Percentiles rank a stretch among this genome's conserved stretches.
Evolutionary conservation across 2,113 vertebrate species (phyloP).

Genomic region (Zeus faber): DNA sequence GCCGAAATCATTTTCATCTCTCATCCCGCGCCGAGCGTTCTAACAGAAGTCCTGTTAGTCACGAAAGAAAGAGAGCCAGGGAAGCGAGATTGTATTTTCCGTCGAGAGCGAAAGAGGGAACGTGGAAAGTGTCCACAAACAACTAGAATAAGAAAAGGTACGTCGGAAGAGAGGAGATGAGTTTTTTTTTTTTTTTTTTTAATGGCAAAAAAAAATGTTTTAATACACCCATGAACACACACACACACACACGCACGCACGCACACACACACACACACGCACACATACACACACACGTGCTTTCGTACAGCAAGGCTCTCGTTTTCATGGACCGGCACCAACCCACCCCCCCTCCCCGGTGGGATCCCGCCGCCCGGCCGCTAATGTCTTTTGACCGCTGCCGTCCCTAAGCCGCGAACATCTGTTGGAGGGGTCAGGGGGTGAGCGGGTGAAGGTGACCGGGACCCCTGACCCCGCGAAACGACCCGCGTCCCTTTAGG

Average conservation of each 20-base stretch:
- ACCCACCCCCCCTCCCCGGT: too few relatives aligned
- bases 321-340: too few relatives aligned
- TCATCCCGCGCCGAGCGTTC: slow-evolving; percentile 66
- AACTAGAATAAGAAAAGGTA: slow-evolving; percentile 59
- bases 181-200: too few relatives aligned
- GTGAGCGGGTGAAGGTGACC: too few relatives aligned
- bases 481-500: too few relatives aligned
- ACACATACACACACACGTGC: background rate
- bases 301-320: too few relatives aligned
- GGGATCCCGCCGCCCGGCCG: too few relatives aligned
- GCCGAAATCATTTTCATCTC: slow-evolving; percentile 71
- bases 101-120: slow-evolving; percentile 58
- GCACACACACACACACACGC: slow-evolving; percentile 3
- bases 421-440: too few relatives aligned
- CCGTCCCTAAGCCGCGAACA: too few relatives aligned
- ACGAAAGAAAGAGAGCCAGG: slow-evolving; percentile 18
- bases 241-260: slow-evolving; percentile 11
- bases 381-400: too few relatives aligned
- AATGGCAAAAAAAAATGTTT: slow-evolving; percentile 50
- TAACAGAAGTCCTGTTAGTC: slow-evolving; percentile 69
- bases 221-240: slow-evolving; percentile 36
- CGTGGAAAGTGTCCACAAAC: slow-evolving; percentile 57
- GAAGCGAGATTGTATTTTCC: slow-evolving; percentile 60
- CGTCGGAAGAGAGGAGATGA: slow-evolving; percentile 49
- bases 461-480: too few relatives aligned